Base-by-base conservation (phyloP, 2,888 invertebrate species). In the Ceraclea dissimilis region DNA sequence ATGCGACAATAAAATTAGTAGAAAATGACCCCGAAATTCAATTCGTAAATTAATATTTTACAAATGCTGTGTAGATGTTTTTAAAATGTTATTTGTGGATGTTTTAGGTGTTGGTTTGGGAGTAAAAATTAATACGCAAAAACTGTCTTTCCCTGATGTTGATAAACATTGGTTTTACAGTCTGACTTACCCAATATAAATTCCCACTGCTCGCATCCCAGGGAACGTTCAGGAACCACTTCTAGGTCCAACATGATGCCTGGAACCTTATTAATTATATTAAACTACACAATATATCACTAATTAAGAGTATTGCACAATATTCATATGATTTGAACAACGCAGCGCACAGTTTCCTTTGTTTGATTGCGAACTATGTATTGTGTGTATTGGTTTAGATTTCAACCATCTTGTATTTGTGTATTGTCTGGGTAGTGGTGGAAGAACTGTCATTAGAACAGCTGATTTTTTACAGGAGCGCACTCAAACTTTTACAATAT, bases 151-250 rank as follows among this genome's bases (percentile, higher is more conserved):
- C 10, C n/a, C n/a, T n/a, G n/a, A 10, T 26, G 26, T 26, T 26
- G 26, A n/a, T 60, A 59, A 58, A 56, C 59, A 59, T n/a, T 20
- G 34, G 13, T 13, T 34, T n/a, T 6, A 16, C 19, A 19, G 48
- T 33, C 31, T 21, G 49, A 51, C 88, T 85, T 79, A 92, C 94
- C 94, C 79, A 94, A 78, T 73, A 93, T 86, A 78, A 97, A 95
- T 80, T 97, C 95, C 95, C 96, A 96, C 81, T 93, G 89, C 77
- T 96, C 95, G 75, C 93, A 93, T 76, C 95, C 93, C 71, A 97
- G 83, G 68, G 93, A 93, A 69, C 90, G 85, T 79, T 96, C 96
- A 66, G 96, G 96, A 72, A 93, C 85, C 69, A 97, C 91, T 82
- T 97, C 96, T 72, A 97, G 84, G 77, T 95, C 94, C 79, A 97